phyloP scores from a whole-genome alignment of 2,888 invertebrate species.

The Cerastoderma edule region DNA sequence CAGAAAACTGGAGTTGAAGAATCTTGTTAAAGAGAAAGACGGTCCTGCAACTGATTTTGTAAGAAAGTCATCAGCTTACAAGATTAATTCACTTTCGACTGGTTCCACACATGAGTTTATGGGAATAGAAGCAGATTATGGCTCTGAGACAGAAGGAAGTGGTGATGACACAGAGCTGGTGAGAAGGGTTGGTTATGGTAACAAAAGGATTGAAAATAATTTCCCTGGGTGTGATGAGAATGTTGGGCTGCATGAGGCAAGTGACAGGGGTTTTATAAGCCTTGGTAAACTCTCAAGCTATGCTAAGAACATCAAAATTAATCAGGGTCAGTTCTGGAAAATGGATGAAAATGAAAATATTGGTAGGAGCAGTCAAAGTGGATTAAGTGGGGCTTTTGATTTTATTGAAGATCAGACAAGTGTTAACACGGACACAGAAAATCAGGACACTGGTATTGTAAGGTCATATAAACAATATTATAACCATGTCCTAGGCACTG shows the following conservation, averaged over 20 bases:
- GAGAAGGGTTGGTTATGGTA: neutral
- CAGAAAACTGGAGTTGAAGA: too few relatives aligned
- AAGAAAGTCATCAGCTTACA: neutral
- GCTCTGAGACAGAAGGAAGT: neutral
- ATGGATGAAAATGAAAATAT: neutral
- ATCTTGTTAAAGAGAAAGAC: neutral
- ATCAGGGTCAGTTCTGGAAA: neutral
- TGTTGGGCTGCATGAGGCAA: neutral
- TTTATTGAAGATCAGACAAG: neutral
- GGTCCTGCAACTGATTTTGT: neutral
- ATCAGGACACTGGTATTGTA: neutral
- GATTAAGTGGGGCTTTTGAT: neutral
- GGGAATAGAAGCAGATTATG: neutral
- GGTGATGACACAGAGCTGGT: neutral
- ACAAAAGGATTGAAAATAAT: neutral
- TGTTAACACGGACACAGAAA: neutral
- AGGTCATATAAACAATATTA: conserved; percentile 17
- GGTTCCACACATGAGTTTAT: too few relatives aligned
- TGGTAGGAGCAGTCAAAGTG: neutral
- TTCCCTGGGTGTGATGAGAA: neutral
- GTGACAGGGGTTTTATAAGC: conserved; percentile 16
- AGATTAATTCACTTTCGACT: too few relatives aligned
- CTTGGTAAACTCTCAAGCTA: conserved; percentile 12
- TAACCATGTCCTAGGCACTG: neutral
- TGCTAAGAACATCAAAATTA: conserved; percentile 9